Evolutionary conservation across 2,797 vertebrate species (phyloP).

Genomic region (Dicrostonyx torquatus): DNA sequence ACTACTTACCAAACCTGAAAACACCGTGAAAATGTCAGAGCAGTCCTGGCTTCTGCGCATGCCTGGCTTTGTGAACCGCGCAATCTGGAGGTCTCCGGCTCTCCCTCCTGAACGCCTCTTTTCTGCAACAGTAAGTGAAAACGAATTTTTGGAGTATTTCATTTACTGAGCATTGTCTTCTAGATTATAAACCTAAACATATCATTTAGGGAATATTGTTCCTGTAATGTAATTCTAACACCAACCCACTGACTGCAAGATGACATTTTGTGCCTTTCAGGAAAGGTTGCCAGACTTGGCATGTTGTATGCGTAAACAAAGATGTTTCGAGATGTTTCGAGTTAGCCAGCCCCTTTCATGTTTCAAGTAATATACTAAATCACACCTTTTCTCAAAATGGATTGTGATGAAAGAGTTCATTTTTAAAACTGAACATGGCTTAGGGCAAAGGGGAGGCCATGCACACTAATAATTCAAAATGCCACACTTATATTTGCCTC

Average conservation of each 20-base stretch:
- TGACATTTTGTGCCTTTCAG: constrained; percentile 45
- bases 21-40: constrained; percentile 63
- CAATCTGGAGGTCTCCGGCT: not conserved
- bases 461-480: constrained; percentile 69
- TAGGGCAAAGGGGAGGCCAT: constrained; percentile 46
- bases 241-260: not conserved
- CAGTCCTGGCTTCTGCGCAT: constrained; percentile 19
- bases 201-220: not conserved
- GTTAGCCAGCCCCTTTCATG: constrained; percentile 55
- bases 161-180: not conserved
- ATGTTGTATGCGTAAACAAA: not conserved
- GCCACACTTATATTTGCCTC: constrained; percentile 42
- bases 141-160: constrained; percentile 51
- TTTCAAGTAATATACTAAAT: constrained; percentile 48
- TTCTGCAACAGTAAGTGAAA: constrained; percentile 43
- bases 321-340: constrained; percentile 3
- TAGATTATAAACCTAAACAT: constrained; percentile 34
- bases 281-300: not conserved
- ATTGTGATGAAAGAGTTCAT: constrained; percentile 46
- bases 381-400: constrained; percentile 35
- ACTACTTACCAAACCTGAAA: constrained; percentile 66
- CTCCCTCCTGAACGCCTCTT: not conserved
- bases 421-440: constrained; percentile 50
- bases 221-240: not conserved
- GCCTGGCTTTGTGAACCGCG: constrained; percentile 29